Evolutionary conservation across 2,113 vertebrate genomes (phyloP).

Genomic region (Chrysemys picta): DNA sequence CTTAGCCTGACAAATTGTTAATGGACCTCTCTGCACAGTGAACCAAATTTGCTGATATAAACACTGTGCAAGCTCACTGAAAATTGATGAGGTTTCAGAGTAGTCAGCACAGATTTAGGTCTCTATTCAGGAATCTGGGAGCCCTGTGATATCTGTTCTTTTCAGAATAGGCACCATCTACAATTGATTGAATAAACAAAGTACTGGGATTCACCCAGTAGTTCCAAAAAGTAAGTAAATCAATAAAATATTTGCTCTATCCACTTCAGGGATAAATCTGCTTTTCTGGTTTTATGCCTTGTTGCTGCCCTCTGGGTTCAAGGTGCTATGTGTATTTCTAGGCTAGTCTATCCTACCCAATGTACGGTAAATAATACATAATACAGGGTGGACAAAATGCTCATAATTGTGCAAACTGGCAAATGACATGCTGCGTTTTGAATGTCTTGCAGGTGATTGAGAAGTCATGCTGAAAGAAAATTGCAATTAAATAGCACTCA

Average conservation of each 20-base stretch:
- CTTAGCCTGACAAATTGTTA: not conserved
- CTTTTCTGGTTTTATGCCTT: not conserved
- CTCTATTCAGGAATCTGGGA: not conserved
- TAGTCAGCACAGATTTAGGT: no score
- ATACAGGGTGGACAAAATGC: not conserved
- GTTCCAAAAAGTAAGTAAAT: not conserved
- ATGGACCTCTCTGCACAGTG: not conserved
- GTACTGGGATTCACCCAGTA: not conserved
- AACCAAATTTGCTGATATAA: not conserved
- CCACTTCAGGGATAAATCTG: not conserved
- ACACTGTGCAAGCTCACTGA: not conserved
- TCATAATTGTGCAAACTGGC: not conserved
- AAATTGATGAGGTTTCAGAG: not conserved
- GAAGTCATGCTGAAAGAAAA: not conserved
- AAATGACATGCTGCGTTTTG: not conserved
- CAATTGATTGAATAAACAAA: not conserved
- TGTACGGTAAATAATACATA: not conserved
- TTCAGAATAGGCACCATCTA: not conserved
- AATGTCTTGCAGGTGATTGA: not conserved
- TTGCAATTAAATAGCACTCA: not conserved
- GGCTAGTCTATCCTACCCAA: not conserved
- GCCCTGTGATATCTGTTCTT: not conserved
- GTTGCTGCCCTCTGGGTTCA: not conserved
- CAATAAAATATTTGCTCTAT: not conserved
- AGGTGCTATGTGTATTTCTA: not conserved